These are phyloP conservation scores for Martes flavigula DNA, from an alignment of 2,797 vertebrate genomes.

Conservation along the genomic window DNA sequence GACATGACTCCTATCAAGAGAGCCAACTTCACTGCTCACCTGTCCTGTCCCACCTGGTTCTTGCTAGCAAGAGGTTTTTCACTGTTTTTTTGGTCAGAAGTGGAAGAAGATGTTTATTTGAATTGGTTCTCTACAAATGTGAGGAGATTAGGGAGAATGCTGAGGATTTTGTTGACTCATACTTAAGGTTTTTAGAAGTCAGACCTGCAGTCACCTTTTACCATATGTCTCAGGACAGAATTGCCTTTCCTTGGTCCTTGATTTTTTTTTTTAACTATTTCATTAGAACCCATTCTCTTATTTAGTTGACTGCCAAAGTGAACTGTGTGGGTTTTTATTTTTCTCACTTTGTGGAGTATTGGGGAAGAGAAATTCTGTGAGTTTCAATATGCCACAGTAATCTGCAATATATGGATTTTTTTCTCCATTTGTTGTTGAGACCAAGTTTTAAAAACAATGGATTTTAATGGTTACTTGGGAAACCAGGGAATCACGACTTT, in stretches of 20 bases:
- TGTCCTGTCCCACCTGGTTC: neutral
- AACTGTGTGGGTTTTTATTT: neutral
- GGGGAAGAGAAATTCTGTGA: neutral
- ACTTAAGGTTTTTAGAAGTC: neutral
- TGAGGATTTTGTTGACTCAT: neutral
- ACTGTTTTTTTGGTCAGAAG: neutral
- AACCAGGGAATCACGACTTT: neutral
- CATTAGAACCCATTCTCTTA: neutral
- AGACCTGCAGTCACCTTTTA: neutral
- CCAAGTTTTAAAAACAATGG: neutral
- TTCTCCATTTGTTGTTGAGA: neutral
- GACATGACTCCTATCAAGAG: neutral
- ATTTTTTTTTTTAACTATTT: neutral
- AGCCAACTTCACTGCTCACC: neutral
- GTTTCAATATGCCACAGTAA: neutral
- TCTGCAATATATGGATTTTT: neutral
- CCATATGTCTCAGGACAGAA: neutral
- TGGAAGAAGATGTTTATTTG: neutral
- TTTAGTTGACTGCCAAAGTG: neutral
- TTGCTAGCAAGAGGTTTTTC: neutral
- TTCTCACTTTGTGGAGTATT: neutral
- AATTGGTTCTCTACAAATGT: neutral
- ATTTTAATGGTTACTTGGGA: neutral
- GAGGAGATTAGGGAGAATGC: too few relatives aligned
- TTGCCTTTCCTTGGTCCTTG: neutral